A percentile compares a stretch with the other conserved stretches of the same genome.
phyloP scores from a whole-genome alignment of 2,888 invertebrate genomes.

The Dilophus febrilis region DNA sequence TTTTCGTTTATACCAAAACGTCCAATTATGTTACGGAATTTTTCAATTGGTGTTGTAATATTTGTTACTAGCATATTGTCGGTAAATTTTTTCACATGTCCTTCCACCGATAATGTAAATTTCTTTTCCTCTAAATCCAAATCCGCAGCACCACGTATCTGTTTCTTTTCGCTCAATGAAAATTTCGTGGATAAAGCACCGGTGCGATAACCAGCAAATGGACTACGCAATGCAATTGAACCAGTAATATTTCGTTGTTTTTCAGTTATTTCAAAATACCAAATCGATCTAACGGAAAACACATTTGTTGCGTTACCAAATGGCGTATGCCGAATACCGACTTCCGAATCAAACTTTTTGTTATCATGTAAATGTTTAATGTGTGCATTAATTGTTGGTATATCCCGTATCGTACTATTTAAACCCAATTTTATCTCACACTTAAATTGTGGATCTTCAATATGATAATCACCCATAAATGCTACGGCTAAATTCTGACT shows the following conservation, averaged over 20 bases:
- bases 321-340: constrained; percentile 32
- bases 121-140: constrained; percentile 53
- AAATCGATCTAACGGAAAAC: constrained; percentile 50
- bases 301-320: constrained; percentile 30
- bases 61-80: constrained; percentile 61
- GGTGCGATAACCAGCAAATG: constrained; percentile 49
- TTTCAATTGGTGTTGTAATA: constrained; percentile 54
- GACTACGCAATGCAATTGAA: constrained; percentile 44
- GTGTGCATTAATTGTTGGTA: constrained; percentile 38
- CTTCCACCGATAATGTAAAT: constrained; percentile 46
- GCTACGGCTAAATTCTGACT: constrained; percentile 38
- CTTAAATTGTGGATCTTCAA: constrained; percentile 25
- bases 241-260: constrained; percentile 48
- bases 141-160: constrained; percentile 50
- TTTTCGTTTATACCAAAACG: constrained; percentile 55
- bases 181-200: constrained; percentile 52
- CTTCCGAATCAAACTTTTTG: constrained; percentile 32
- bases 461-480: constrained; percentile 33
- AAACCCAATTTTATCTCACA: constrained; percentile 36
- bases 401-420: constrained; percentile 39
- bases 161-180: constrained; percentile 41
- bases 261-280: constrained; percentile 41
- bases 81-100: constrained; percentile 51
- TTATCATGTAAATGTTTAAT: constrained; percentile 36
- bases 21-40: constrained; percentile 44